Evolutionary conservation across 2,797 vertebrate genomes (phyloP), one percentile per base, ranked within the genome.

Genomic region (Poeciliopsis infans): DNA sequence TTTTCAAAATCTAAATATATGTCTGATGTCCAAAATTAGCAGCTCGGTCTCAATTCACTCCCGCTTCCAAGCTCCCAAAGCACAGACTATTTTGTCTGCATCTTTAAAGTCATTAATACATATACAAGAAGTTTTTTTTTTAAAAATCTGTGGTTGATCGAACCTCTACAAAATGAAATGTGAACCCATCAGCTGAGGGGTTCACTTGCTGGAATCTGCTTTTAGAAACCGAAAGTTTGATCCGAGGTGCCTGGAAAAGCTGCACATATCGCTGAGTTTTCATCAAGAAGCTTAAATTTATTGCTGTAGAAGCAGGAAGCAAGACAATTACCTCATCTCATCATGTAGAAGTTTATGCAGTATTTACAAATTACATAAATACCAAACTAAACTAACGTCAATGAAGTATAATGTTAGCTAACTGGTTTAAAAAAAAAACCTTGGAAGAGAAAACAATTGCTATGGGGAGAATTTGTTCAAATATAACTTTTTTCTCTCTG

Each of bases 191-290:
- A 72, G 66, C 36, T 47, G 33, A 72, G 61, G 7, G 55, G 77
- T 43, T 25, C 39, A 15, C 43, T 78, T 61, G 53, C 39, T 20
- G 39, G 41, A n/a, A 69, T 23, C 4, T 45, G 77, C 76, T 74
- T 57, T 59, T 83, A 88, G 86, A 69, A 69, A 79, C 83, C 83
- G 83, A 91, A 92, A 86, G 90, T 85, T 59, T 87, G 89, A 91
- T 86, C 85, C 25, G 10, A 64, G 64, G 25, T 39, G 59, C 71
- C 83, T 83, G 83, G 80, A 87, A 83, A 83, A 85, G 88, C 77
- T 83, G 31, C 77, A 83, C 86, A 43, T 4, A 15, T 76, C 75
- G 79, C 47, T 78, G 47, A 74, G 77, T 83, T 73, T 33, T 20
- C 46, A 51, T 33, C 31, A 69, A 13, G 39, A 43, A 43, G 20